Base-by-base conservation (phyloP, 2,113 vertebrate genomes). In the Callionymus lyra region DNA sequence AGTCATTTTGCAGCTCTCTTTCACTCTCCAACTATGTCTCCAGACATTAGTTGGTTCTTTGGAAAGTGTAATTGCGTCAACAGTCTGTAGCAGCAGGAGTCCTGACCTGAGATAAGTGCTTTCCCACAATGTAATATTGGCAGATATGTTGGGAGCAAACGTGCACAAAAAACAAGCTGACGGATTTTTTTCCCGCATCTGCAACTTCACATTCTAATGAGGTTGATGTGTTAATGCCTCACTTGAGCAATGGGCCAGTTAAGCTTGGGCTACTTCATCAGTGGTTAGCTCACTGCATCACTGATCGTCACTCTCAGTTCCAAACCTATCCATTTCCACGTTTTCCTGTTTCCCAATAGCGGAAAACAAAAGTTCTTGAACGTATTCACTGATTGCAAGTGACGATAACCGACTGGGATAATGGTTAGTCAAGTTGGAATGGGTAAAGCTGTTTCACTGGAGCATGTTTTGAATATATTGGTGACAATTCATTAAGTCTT, bases 171-270 rank as follows among this genome's bases (percentile, higher is more conserved):
- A 67, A 27, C 47, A 34, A 45, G 56, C 65, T 51, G 45, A 58
- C 70, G 63, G 59, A 4, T 57, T 19, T 63, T 72, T 77, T 71
- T 58, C 59, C 47, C 42, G 56, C 32, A 65, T 50, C 55, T 69
- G 55, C 63, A 55, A 42, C 55, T 32, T 8, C 74, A 72, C 72
- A 77, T 83, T 71, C 63, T 77, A 77, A 75, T 70, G 67, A 81
- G 40, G 42, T 54, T 50, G 59, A 72, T 70, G 63, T 63, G 72
- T 78, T 55, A 71, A 65, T 56, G 65, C 48, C 18, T 70, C 50
- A 36, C 53, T 70, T 59, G 19, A 34, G 48, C 76, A 72, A 77
- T 51, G 33, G 58, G 47, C 59, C 43, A 44, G 62, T 67, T 58
- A 62, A 61, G 59, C 53, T 48, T 32, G 55, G 54, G 46, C 19